Evolutionary conservation across 2,888 invertebrate species (phyloP), one percentile per base, ranked within the genome.

Genomic region (Caenorhabditis virilis): DNA sequence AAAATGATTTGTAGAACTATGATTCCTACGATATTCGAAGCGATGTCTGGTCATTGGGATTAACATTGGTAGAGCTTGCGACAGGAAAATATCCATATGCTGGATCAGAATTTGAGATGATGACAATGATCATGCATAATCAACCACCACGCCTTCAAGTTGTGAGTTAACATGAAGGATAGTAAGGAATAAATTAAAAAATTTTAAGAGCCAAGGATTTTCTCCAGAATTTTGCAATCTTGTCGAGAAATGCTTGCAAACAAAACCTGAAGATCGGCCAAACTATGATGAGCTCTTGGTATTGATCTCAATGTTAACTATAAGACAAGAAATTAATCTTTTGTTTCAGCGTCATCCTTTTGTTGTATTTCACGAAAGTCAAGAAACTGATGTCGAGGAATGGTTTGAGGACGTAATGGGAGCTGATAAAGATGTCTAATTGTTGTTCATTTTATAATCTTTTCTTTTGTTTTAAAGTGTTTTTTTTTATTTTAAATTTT

Each of bases 21-120:
- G 20, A 41, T 25, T 46, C 62, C n/a, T 98, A 98, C 85, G 98
- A 98, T 86, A 94, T 98, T 83, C 89, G 98, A 78, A 97, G 98
- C 20, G 98, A 99, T 86, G 97, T 99, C 49, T 98, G 98, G 98
- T 95, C 95, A 74, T 87, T 98, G 75, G 98, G 98, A 76, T 95
- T 81, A 7, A 79, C 80, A 3, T 73, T 87, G 84, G 86, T 98
- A 50, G 98, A 98, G 87, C 87, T 98, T 81, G 98, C 97, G 43
- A 94, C 94, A 15, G 97, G 95, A 51, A 90, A 90, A 74, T 95
- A 95, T 36, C 68, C 72, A 2, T 71, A 58, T 35, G 54, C 52
- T 15, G 66, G 95, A 85, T 94, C 92, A 82, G 97, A 97, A 86
- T 98, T 98, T 86, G 97, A 97, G 15, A 67, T 80, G 54, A 88